Conservation (phyloP, 37 sponge, comb jelly and placozoan species). For the Aplysina aerophoba region DNA sequence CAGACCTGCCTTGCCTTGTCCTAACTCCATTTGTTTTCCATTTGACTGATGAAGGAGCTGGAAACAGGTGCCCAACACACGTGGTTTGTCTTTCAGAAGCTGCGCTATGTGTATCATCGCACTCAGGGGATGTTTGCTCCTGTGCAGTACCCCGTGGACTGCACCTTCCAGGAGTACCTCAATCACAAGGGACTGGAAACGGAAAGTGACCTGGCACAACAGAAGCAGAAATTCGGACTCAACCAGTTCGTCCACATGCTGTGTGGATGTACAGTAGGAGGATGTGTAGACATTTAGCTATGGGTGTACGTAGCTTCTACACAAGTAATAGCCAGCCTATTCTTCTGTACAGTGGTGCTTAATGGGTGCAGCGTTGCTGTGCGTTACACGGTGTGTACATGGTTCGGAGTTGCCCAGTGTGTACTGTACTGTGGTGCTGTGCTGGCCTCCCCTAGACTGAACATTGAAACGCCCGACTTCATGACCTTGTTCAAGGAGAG, state of each 20-base stretch:
- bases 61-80: conserved; percentile 46
- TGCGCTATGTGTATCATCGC: conserved; percentile 71
- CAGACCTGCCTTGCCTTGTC: too few relatives aligned
- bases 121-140: conserved; percentile 57
- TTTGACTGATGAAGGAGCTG: conserved; percentile 36
- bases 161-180: conserved; percentile 39
- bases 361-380: too few relatives aligned
- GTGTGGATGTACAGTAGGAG: too few relatives aligned
- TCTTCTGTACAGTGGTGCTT: too few relatives aligned
- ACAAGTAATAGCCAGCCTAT: too few relatives aligned
- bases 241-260: conserved; percentile 61
- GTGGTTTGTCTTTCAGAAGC: conserved; percentile 95
- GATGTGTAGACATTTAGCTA: too few relatives aligned
- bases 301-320: too few relatives aligned
- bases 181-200: conserved; percentile 43
- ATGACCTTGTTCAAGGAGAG: conserved; percentile 87
- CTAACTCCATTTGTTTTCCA: too few relatives aligned
- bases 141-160: conserved; percentile 62
- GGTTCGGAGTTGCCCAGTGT: too few relatives aligned
- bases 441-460: conserved; percentile 37
- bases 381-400: too few relatives aligned
- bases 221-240: conserved; percentile 60
- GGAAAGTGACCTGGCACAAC: conserved; percentile 47
- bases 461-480: conserved; percentile 84
- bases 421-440: not conserved